Percentiles rank a stretch among this genome's conserved stretches.
Evolutionary conservation across 2,797 vertebrate species (phyloP).

Genomic region (Gallinago solitaria): DNA sequence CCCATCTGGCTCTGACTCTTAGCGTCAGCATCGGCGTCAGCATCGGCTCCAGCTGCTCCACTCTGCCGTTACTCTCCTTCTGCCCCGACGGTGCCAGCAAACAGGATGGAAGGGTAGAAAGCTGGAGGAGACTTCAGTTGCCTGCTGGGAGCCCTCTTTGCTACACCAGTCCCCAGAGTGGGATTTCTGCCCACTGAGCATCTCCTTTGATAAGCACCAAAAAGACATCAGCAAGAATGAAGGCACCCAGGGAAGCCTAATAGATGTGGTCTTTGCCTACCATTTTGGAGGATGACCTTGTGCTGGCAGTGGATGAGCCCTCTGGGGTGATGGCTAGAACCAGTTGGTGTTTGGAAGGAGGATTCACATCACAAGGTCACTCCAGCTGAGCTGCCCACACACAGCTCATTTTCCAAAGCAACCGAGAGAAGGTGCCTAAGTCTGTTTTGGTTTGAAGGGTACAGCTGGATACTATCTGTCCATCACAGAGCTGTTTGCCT

Average conservation of each 20-base stretch:
- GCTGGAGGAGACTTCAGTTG: neutral
- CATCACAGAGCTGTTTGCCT: neutral
- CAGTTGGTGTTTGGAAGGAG: neutral
- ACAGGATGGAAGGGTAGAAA: neutral
- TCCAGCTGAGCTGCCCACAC: neutral
- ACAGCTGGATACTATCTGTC: accelerated
- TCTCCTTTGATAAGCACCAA: neutral
- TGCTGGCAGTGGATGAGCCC: neutral
- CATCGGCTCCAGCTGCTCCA: accelerated
- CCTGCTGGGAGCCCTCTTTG: neutral
- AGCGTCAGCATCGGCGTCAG: accelerated
- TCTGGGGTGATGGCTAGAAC: neutral
- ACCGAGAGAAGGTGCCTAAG: neutral
- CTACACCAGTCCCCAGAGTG: neutral
- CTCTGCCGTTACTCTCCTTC: neutral
- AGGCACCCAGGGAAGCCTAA: neutral
- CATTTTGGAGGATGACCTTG: neutral
- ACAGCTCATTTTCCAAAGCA: neutral
- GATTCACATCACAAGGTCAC: neutral
- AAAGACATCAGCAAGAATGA: neutral
- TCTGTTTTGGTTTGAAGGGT: neutral
- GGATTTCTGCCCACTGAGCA: accelerated
- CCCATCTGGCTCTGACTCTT: accelerated
- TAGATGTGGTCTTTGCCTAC: neutral
- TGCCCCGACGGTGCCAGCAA: neutral